These are phyloP conservation scores for Muscicapa comitata DNA, from an alignment of 2,797 vertebrate species.

Conservation along the genomic window DNA sequence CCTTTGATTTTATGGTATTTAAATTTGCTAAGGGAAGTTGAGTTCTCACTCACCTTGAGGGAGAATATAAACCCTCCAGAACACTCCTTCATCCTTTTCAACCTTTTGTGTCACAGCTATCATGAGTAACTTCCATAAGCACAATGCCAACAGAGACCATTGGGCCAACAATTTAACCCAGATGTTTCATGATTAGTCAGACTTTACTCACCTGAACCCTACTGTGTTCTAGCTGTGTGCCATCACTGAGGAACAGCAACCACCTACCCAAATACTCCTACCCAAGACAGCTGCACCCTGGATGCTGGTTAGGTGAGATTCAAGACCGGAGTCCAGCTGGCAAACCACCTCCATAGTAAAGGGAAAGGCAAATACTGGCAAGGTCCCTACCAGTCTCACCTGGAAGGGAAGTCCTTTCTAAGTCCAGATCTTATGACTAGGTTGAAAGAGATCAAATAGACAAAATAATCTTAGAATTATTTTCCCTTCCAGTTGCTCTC, in stretches of 20 bases:
- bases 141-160: not conserved
- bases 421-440: not conserved
- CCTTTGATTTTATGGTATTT: fast-evolving
- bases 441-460: not conserved
- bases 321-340: not conserved
- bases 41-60: fast-evolving
- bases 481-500: not conserved
- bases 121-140: not conserved
- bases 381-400: not conserved
- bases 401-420: not conserved
- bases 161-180: not conserved
- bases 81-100: not conserved
- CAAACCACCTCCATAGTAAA: not conserved
- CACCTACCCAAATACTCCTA: not conserved
- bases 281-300: not conserved
- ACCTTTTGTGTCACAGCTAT: not conserved
- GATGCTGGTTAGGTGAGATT: not conserved
- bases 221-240: too few relatives aligned
- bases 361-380: not conserved
- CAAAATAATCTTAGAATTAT: not conserved
- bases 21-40: fast-evolving
- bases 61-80: not conserved
- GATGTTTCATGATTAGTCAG: not conserved
- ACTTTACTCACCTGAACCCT: not conserved
- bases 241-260: not conserved